Conservation (phyloP, 2,888 invertebrate species). For the Drosophila borealis region DNA sequence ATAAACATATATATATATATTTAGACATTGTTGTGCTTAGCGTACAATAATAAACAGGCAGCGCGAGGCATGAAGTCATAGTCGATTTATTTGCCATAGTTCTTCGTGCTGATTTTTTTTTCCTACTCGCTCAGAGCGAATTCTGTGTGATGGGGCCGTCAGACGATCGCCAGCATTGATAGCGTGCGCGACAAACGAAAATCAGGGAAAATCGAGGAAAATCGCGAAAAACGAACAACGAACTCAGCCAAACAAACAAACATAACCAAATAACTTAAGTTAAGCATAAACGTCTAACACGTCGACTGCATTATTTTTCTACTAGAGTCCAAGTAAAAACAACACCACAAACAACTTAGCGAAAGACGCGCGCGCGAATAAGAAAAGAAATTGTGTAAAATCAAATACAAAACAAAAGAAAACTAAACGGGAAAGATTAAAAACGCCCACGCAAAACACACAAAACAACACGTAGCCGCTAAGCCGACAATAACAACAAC, state of each 20-base stretch:
- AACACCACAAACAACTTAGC: constrained; percentile 31
- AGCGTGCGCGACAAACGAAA: constrained; percentile 66
- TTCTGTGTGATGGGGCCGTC: constrained; percentile 52
- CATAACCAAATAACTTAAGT: constrained; percentile 12
- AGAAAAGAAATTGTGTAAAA: constrained; percentile 34
- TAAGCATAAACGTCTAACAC: constrained; percentile 11
- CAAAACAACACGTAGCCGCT: constrained; percentile 63
- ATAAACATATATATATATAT: constrained; percentile 16
- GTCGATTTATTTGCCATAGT: constrained; percentile 66
- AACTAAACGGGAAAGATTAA: constrained; percentile 72
- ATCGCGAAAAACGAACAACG: constrained; percentile 33
- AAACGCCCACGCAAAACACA: constrained; percentile 70
- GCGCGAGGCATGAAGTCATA: constrained; percentile 71
- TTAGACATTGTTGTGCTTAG: constrained; percentile 64
- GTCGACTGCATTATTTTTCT: constrained; percentile 9
- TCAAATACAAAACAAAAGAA: constrained; percentile 45
- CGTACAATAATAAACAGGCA: constrained; percentile 69
- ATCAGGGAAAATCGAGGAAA: constrained; percentile 23
- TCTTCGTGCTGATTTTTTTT: constrained; percentile 13
- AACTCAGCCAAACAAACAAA: constrained; percentile 26
- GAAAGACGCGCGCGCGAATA: constrained; percentile 42
- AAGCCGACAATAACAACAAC: constrained; percentile 57
- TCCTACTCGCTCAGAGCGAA: constrained; percentile 21
- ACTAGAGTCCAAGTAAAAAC: constrained; percentile 22
- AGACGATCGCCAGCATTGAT: constrained; percentile 81